These are phyloP conservation scores for Chinchilla lanigera DNA, from an alignment of 2,113 vertebrate genomes.

Conservation along the genomic window DNA sequence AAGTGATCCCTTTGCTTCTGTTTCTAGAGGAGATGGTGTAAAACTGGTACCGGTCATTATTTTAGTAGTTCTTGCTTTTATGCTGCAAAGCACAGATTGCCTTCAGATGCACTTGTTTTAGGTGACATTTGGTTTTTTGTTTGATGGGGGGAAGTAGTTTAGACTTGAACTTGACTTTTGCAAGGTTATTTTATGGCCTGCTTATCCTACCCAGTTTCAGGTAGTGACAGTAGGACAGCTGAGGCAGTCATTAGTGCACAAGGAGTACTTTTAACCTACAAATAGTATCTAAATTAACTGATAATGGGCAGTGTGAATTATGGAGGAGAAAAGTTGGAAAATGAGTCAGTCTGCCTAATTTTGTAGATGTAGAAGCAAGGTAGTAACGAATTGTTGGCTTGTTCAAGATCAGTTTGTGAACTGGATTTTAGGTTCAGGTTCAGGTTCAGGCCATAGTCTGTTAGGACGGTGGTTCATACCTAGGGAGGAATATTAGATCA, in stretches of 20 bases:
- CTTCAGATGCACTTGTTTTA: background rate
- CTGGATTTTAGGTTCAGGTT: constrained; percentile 48
- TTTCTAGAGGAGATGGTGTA: constrained; percentile 40
- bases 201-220: background rate
- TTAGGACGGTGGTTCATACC: constrained; percentile 6
- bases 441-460: background rate
- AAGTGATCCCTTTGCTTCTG: constrained; percentile 7
- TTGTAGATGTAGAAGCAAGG: constrained; percentile 19
- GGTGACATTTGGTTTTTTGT: constrained; percentile 6
- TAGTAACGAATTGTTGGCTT: constrained; percentile 31
- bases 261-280: background rate
- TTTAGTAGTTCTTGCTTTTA: constrained; percentile 31
- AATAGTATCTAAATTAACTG: constrained; percentile 33
- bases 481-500: background rate
- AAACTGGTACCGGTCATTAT: constrained; percentile 11
- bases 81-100: background rate
- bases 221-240: background rate
- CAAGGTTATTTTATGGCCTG: background rate
- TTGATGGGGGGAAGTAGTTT: background rate
- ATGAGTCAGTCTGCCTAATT: constrained; percentile 26
- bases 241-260: background rate
- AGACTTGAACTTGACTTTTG: constrained; percentile 25
- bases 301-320: constrained; percentile 34
- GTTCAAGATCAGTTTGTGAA: constrained; percentile 18
- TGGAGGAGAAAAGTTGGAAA: background rate